Conservation (phyloP, 2,888 invertebrate species). For the Allygus modestus region DNA sequence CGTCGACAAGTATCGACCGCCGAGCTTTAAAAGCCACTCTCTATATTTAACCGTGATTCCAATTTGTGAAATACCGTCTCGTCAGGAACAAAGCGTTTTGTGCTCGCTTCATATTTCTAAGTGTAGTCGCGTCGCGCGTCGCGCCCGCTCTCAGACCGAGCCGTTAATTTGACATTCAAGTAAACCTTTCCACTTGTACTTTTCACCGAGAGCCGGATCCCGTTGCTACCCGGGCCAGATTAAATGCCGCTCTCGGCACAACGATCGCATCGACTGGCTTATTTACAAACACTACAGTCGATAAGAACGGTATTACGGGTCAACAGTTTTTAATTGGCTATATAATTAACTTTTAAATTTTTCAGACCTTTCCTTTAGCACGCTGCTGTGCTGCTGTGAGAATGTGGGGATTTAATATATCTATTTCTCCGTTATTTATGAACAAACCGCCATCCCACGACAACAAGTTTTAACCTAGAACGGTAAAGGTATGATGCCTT, state of each 20-base stretch:
- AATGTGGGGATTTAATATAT: too few species aligned
- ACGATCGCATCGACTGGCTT: neutral
- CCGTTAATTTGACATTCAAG: slow-evolving; percentile 37
- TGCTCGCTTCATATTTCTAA: slow-evolving; percentile 30
- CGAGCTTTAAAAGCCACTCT: slow-evolving; percentile 7
- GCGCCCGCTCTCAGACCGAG: neutral
- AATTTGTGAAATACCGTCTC: slow-evolving; percentile 20
- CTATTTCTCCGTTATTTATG: too few species aligned
- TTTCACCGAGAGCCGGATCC: neutral
- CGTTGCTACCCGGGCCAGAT: neutral
- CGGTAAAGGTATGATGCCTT: too few species aligned
- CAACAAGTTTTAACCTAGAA: too few species aligned
- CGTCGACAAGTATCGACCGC: slow-evolving; percentile 8
- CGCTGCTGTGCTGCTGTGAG: too few species aligned
- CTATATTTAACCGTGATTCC: slow-evolving; percentile 28
- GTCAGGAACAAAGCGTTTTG: neutral
- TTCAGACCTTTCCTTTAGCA: too few species aligned
- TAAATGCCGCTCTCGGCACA: neutral
- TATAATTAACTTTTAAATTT: too few species aligned
- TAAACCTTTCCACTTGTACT: slow-evolving; percentile 40
- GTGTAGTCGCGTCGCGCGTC: too few species aligned
- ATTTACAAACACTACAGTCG: too few species aligned
- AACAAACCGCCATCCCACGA: too few species aligned
- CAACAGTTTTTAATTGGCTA: too few species aligned
- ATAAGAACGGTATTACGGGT: too few species aligned